Evolutionary conservation across 2,888 invertebrate species (phyloP), one percentile per base, ranked within the genome.

Genomic region (Callinectes sapidus): DNA sequence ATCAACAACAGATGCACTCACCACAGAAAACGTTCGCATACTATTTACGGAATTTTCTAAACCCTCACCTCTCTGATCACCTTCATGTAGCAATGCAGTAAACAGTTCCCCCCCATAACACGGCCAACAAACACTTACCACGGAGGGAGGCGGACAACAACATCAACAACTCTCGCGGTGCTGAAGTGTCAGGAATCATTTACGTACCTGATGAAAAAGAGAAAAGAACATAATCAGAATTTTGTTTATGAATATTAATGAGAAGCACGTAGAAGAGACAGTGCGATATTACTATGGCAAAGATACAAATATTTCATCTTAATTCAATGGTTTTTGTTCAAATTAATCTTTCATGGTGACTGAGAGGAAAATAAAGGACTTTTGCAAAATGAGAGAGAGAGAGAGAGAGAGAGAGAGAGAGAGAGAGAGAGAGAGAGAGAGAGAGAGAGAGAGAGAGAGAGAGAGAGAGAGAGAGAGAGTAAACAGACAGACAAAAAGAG

Each of bases 391-490:
- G 3, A 2, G n/a, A n/a, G n/a, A n/a, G n/a, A n/a, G n/a, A n/a
- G n/a, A 18, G 66, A 23, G n/a, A 71, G n/a, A 71, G 66, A 71
- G 66, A 71, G 66, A 71, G 66, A 71, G 66, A 71, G 66, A 71
- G 66, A 71, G 66, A 71, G 66, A 71, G 66, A 71, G 66, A 71
- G 66, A 71, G 66, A 71, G 66, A 71, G 66, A 71, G 66, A 71
- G 66, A 71, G 66, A 71, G 66, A 71, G 66, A 71, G 66, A 71
- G 66, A 71, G 66, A 71, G 66, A 71, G 66, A 71, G 66, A 71
- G 66, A 71, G 66, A 71, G 66, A 71, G 66, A 71, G 66, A 71
- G 66, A 71, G 66, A 71, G 66, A 71, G n/a, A 71, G n/a, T n/a
- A 48, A 10, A 48, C 2, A n/a, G 28, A 54, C 16, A 87, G 55